Conservation (phyloP, 2,113 vertebrate species). For the Pholis gunnellus region DNA sequence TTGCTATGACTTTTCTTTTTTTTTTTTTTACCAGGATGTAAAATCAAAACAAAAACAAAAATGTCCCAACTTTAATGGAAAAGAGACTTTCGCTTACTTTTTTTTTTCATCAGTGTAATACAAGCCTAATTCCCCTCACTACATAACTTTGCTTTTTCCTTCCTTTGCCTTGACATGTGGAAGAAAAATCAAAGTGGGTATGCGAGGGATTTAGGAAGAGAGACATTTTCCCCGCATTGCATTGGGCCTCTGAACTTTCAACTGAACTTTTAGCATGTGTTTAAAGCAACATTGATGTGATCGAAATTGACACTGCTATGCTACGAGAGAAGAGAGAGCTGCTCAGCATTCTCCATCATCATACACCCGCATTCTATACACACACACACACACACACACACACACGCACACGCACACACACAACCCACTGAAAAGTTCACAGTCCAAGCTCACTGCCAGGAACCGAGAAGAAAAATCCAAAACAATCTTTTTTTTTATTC, state of each 20-base stretch:
- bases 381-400: constrained; percentile 33
- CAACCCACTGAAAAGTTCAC: constrained; percentile 66
- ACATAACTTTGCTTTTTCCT: constrained; percentile 52
- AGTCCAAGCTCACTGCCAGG: constrained; percentile 63
- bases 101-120: constrained; percentile 66
- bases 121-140: constrained; percentile 61
- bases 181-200: constrained; percentile 70
- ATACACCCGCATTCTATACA: constrained; percentile 44
- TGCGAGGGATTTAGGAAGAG: constrained; percentile 65
- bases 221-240: constrained; percentile 60
- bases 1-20: constrained; percentile 13
- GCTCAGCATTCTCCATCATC: constrained; percentile 56
- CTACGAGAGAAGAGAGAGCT: constrained; percentile 55
- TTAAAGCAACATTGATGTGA: constrained; percentile 71
- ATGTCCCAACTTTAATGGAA: constrained; percentile 40
- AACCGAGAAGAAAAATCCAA: constrained; percentile 68
- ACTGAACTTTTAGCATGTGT: constrained; percentile 77
- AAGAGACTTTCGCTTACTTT: constrained; percentile 57
- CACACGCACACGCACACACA: constrained; percentile 22
- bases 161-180: constrained; percentile 57
- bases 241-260: constrained; percentile 65
- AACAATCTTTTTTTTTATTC: constrained; percentile 65
- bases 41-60: constrained; percentile 50
- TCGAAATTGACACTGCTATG: constrained; percentile 71
- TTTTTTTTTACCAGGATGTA: constrained; percentile 39